Evolutionary conservation across 2,888 invertebrate species (phyloP).

Genomic region (Heliconius erato): DNA sequence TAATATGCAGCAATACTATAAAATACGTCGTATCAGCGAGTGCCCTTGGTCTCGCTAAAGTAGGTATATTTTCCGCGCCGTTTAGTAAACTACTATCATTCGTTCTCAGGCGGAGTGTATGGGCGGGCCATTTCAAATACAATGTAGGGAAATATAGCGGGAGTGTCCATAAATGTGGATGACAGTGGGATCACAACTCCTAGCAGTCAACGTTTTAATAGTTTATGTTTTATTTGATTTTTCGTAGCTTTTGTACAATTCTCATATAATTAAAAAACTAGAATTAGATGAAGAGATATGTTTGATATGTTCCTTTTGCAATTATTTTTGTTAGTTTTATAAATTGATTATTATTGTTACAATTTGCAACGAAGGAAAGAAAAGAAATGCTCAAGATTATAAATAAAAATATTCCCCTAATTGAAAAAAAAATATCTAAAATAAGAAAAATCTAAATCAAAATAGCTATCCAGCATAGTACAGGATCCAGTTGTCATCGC

Average conservation of each 20-base stretch:
- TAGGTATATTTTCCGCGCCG: constrained; percentile 38
- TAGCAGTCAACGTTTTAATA: not conserved
- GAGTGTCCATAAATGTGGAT: not conserved
- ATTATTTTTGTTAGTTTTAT: no score
- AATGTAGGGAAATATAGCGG: constrained; percentile 4
- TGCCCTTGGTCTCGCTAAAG: constrained; percentile 30
- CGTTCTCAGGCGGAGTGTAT: constrained; percentile 33
- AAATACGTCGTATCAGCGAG: constrained; percentile 5
- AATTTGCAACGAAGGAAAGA: no score
- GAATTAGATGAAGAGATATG: no score
- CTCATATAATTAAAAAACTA: no score
- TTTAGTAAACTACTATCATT: constrained; percentile 39
- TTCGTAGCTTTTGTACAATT: no score
- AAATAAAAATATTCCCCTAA: no score
- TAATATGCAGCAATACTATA: not conserved
- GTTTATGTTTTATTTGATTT: not conserved
- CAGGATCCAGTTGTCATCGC: constrained; percentile 12
- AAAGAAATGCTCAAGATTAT: no score
- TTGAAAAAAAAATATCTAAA: not conserved
- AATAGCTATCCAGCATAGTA: not conserved
- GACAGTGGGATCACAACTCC: not conserved
- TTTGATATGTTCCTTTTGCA: no score
- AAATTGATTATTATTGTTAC: no score
- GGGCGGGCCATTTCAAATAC: constrained; percentile 30
- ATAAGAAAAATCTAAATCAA: not conserved